Base-by-base conservation (phyloP, 1,140 invertebrate species). In the Papilio aristodemus region DNA sequence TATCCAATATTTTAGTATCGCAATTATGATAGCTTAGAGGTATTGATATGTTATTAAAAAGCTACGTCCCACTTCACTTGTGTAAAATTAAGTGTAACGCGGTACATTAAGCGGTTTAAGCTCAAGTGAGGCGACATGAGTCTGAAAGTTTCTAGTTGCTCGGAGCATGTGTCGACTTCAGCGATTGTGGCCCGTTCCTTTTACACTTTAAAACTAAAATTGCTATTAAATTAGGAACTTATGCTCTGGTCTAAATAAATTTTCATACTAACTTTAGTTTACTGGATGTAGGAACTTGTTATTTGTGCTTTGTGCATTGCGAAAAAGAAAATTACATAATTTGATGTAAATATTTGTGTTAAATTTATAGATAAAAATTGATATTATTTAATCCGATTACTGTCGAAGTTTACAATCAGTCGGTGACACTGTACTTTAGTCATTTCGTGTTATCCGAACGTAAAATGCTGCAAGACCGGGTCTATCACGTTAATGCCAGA, bases 121-220 rank as follows among this genome's bases (percentile, higher is more conserved):
- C 43, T 43, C 14, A 46, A 66, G 63, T 66, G 63, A 72, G 62
- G 68, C 71, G 72, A 73, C 74, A 78, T 75, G 69, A 74, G 72
- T 76, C 71, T 74, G 72, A 74, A 80, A 78, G 78, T 78, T 77
- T 72, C 75, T 72, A 76, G 68, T 69, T 69, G 74, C 69, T 71
- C 67, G 32, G 67, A 80, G 73, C 70, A 77, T 73, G 74, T 73
- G 80, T 82, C 78, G 80, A 74, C 67, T 59, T 73, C 80, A 82
- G 78, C 75, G 74, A 81, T 77, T 74, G 73, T 74, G 72, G 70
- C 63, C 68, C 75, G 70, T 72, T 79, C 79, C 75, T 77, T 75
- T 71, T 66, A 50, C 63, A 66, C 63, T 66, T 66, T 66, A 66
- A 66, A 50, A 66, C 63, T 50, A 66, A 66, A 66, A 46, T 66